Base-by-base conservation (phyloP, 92 coral and sea anemone genomes). In the Meandrina meandrites region DNA sequence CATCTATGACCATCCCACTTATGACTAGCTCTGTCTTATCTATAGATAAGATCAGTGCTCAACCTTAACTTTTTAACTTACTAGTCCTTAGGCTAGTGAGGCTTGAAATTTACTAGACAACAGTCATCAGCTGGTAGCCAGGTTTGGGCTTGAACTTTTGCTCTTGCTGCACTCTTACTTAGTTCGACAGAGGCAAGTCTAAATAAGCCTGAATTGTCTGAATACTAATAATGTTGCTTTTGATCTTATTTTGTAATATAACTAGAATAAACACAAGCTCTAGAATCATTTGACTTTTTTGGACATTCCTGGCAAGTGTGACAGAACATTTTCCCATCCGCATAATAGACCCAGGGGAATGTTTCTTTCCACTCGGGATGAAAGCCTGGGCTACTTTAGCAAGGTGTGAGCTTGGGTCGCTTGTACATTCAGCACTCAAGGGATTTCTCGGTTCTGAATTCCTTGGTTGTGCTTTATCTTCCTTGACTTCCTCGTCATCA, bases 391-490 rank as follows among this genome's bases (percentile, higher is more conserved):
- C n/a, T n/a, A n/a, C n/a, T n/a, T n/a, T n/a, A n/a, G n/a, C n/a
- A n/a, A n/a, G n/a, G n/a, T n/a, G n/a, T n/a, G n/a, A n/a, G n/a
- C n/a, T n/a, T n/a, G n/a, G n/a, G n/a, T n/a, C n/a, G n/a, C n/a
- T n/a, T n/a, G n/a, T n/a, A n/a, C 37, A 54, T 75, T 75, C 79
- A 75, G 79, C 79, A 13, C 79, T 75, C 91, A 76, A 83, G 88
- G 4, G 91, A 84, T 78, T 42, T 88, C 15, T 80, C 68, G 56
- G 84, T 84, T 78, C 78, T 80, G 81, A 77, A 83, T 19, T 88
- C 91, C 22, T 24, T 57, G 75, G 40, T 66, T 71, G 56, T 90
- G 87, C 79, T 90, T 90, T 81, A 76, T 90, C 60, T 76, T 75
- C 57, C 12, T 85, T 90, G 51, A 79, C n/a, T n/a, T n/a, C n/a